A percentile compares a stretch with the other conserved stretches of the same genome.
Conservation (phyloP, 2,797 vertebrate species). For the Gymnodraco acuticeps region DNA sequence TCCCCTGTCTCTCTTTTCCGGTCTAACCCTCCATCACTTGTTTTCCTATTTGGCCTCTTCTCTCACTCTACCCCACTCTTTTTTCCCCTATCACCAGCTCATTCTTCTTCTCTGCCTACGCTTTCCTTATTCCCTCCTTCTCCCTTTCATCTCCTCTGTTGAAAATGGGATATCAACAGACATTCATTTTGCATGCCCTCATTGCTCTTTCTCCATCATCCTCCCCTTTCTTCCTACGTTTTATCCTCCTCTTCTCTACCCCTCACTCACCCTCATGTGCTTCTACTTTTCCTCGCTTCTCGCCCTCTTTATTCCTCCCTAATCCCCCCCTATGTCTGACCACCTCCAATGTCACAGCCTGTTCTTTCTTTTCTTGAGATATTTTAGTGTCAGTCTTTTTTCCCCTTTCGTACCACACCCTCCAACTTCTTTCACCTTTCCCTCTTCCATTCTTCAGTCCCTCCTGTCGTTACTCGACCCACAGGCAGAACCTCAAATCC, state of each 20-base stretch:
- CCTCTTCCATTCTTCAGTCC: slow-evolving; percentile 41
- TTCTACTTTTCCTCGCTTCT: no score
- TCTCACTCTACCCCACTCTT: slow-evolving; percentile 17
- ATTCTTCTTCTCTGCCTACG: slow-evolving; percentile 70
- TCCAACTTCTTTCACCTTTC: slow-evolving; percentile 54
- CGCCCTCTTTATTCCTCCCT: slow-evolving; percentile 29
- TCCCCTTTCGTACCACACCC: slow-evolving; percentile 12
- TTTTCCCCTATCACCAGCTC: slow-evolving; percentile 57
- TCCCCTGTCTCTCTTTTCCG: slow-evolving; percentile 9
- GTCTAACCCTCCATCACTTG: slow-evolving; percentile 31
- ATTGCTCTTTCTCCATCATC: slow-evolving; percentile 38
- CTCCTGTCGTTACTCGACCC: slow-evolving; percentile 54
- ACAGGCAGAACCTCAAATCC: slow-evolving; percentile 64
- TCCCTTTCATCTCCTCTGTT: slow-evolving; percentile 74
- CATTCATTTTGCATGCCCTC: slow-evolving; percentile 65
- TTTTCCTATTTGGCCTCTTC: slow-evolving; percentile 7
- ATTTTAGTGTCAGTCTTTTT: slow-evolving; percentile 61
- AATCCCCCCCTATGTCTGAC: slow-evolving; percentile 31
- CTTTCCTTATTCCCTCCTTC: slow-evolving; percentile 72
- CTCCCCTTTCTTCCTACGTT: neutral
- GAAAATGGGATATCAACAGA: slow-evolving; percentile 80
- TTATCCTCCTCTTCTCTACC: neutral
- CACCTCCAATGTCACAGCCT: slow-evolving; percentile 36
- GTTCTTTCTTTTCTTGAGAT: slow-evolving; percentile 35
- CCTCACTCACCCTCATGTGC: slow-evolving; percentile 19